Evolutionary conservation across 92 coral and sea anemone species (phyloP).

Genomic region (Umimayanthus kanabou): DNA sequence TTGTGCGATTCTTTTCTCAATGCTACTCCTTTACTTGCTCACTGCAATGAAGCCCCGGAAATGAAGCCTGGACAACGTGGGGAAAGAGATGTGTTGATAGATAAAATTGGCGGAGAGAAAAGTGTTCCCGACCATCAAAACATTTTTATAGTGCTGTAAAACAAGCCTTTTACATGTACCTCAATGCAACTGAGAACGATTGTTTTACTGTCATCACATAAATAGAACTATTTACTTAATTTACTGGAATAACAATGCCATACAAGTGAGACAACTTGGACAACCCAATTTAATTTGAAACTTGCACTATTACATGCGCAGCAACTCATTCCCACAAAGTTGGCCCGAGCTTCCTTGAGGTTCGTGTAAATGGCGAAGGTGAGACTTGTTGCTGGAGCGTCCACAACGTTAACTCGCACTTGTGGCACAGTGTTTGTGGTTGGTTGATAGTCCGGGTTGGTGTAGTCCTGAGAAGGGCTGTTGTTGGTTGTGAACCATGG

Average conservation of each 20-base stretch:
- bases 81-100: background rate
- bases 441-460: too few species aligned
- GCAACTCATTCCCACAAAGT: conserved; percentile 33
- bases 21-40: too few species aligned
- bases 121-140: background rate
- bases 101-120: background rate
- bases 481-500: too few species aligned
- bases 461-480: too few species aligned
- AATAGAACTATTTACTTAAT: too few species aligned
- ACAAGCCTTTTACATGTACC: background rate
- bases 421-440: background rate
- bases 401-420: background rate
- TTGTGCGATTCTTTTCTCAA: too few species aligned
- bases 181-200: background rate
- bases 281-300: conserved; percentile 1
- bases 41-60: too few species aligned
- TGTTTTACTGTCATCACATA: background rate
- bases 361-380: conserved; percentile 10
- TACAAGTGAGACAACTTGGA: background rate
- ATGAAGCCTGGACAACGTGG: background rate
- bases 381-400: background rate
- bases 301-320: conserved; percentile 16
- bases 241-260: background rate
- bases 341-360: conserved; percentile 33
- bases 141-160: background rate